Evolutionary conservation across 2,888 invertebrate genomes (phyloP), one percentile per base, ranked within the genome.

Genomic region (Galerucella pusilla): DNA sequence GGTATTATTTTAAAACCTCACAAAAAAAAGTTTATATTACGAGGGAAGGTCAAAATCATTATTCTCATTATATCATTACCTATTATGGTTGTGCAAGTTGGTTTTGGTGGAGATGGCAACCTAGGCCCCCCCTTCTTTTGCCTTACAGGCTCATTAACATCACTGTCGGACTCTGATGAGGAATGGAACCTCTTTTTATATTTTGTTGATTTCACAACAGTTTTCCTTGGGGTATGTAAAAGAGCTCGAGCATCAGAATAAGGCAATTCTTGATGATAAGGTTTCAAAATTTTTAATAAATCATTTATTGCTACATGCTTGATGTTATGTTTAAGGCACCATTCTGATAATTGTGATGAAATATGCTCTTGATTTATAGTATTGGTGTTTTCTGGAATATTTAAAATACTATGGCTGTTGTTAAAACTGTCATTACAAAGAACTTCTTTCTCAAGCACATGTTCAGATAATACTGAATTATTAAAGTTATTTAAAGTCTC

Each of bases 241-340:
- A 65, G 2, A 46, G 65, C 7, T 45, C 46, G 14, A 46, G 65
- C 65, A 46, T 65, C 65, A 16, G 20, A 1, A 16, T 11, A 46
- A 46, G 65, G 65, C 4, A 65, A 20, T 45, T 65, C 65, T 42
- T 35, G 45, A 65, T 65, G 46, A 2, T 42, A 45, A 1, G 46
- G 16, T 65, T 65, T 46, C n/a, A 65, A 45, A 42, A 46, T 35
- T 46, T 65, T 42, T 14, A 65, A 45, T 16, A 65, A 20, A 45
- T 65, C 65, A 46, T 65, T 65, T 7, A 45, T 65, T 46, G 65
- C 65, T 46, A 65, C 65, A 45, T 65, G 65, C 4, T 35, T 65
- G 14, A 65, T 65, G 20, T 65, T 65, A 20, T 65, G 65, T 45
- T 45, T 1, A 65, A 42, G 46, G 25, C 65, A 65, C 65, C 65